Conservation (phyloP, 2,888 invertebrate species). For the Pemphredon lugubris region DNA sequence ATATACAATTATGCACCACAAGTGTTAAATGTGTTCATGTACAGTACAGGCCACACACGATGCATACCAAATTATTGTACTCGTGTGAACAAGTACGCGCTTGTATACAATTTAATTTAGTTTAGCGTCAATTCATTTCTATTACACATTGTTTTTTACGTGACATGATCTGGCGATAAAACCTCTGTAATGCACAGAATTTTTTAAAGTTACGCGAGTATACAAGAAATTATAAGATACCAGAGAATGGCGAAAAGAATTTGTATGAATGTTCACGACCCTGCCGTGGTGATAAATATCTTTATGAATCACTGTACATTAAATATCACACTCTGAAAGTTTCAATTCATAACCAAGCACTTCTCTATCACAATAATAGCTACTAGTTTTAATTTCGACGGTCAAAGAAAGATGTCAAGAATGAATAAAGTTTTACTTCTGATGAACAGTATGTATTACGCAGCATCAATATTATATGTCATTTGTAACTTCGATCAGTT, state of each 20-base stretch:
- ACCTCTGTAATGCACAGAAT: slow-evolving; percentile 4
- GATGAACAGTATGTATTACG: slow-evolving; percentile 23
- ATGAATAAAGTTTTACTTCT: slow-evolving; percentile 32
- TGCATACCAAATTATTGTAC: slow-evolving; percentile 3
- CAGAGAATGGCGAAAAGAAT: slow-evolving; percentile 5
- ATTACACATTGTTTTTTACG: slow-evolving; percentile 6
- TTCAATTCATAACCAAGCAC: slow-evolving; percentile 39
- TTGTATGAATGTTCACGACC: slow-evolving; percentile 24
- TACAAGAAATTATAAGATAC: not conserved
- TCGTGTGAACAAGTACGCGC: slow-evolving; percentile 11
- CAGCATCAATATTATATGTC: slow-evolving; percentile 36
- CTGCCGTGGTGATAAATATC: slow-evolving; percentile 46
- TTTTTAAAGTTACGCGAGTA: not conserved
- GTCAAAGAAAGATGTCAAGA: slow-evolving; percentile 28
- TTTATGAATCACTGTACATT: slow-evolving; percentile 39
- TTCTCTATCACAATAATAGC: slow-evolving; percentile 27
- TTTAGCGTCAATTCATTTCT: slow-evolving; percentile 20
- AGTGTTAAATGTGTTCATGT: slow-evolving; percentile 3
- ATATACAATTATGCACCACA: not conserved
- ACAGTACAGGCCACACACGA: slow-evolving; percentile 26
- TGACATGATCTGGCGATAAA: slow-evolving; percentile 2
- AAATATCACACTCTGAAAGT: slow-evolving; percentile 26
- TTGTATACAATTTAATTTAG: slow-evolving; percentile 10
- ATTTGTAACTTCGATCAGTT: slow-evolving; percentile 42
- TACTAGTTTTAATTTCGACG: slow-evolving; percentile 36